Conservation (phyloP, 2,797 vertebrate genomes). For the Moxostoma hubbsi region DNA sequence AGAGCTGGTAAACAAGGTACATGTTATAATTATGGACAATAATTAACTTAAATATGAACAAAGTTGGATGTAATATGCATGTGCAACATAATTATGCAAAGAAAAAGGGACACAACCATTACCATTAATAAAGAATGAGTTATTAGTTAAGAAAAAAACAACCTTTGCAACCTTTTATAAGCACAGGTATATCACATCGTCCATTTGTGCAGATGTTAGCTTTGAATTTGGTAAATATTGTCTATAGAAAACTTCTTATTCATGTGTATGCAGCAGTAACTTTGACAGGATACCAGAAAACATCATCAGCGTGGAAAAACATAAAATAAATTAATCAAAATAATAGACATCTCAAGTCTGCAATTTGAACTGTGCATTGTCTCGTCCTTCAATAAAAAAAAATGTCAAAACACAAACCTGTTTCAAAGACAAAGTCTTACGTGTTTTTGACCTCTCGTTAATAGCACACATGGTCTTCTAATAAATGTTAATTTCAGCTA, state of each 20-base stretch:
- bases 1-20: constrained; percentile 6
- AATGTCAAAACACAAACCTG: constrained; percentile 7
- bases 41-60: background rate
- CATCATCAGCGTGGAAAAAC: background rate
- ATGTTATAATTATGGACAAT: background rate
- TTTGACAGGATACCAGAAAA: background rate
- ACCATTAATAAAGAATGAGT: background rate
- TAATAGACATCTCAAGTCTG: background rate
- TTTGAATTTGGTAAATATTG: background rate
- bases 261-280: background rate
- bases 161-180: background rate
- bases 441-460: background rate
- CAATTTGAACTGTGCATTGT: background rate
- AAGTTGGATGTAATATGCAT: background rate
- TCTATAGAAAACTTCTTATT: background rate
- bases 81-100: background rate
- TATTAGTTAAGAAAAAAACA: background rate
- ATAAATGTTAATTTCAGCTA: background rate
- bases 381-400: background rate
- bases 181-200: background rate
- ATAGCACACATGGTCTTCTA: background rate
- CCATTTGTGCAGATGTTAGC: background rate
- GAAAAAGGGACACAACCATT: background rate
- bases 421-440: background rate
- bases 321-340: background rate